phyloP scores from a whole-genome alignment of 1,140 invertebrate species.

The Drosophila asahinai region DNA sequence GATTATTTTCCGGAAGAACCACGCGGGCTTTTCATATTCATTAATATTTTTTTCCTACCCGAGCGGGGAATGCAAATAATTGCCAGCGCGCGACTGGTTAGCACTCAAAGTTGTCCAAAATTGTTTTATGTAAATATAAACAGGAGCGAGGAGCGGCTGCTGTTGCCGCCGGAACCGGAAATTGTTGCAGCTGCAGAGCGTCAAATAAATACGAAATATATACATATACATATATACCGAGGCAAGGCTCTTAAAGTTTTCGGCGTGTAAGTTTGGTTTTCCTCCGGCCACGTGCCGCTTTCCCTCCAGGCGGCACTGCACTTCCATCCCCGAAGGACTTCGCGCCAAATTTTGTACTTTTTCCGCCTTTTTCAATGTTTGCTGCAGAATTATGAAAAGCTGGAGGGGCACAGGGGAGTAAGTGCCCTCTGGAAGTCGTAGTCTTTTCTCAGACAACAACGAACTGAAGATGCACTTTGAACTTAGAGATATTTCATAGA shows the following conservation, averaged over 20 bases:
- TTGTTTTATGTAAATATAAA: slow-evolving; percentile 83
- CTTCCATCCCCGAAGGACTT: slow-evolving; percentile 26
- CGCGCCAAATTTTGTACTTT: slow-evolving; percentile 52
- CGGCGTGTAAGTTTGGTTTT: slow-evolving; percentile 58
- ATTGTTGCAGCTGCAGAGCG: slow-evolving; percentile 78
- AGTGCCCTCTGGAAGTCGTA: slow-evolving; percentile 3
- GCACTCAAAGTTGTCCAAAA: slow-evolving; percentile 74
- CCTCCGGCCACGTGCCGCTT: slow-evolving; percentile 37
- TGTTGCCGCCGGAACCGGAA: slow-evolving; percentile 66
- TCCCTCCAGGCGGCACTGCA: slow-evolving; percentile 8
- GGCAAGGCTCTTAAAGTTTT: slow-evolving; percentile 59
- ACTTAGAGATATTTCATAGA: neutral
- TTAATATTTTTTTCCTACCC: slow-evolving; percentile 48
- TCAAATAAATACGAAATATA: slow-evolving; percentile 65
- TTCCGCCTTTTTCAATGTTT: slow-evolving; percentile 25
- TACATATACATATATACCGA: slow-evolving; percentile 4
- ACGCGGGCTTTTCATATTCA: slow-evolving; percentile 41
- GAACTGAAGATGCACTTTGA: slow-evolving; percentile 39
- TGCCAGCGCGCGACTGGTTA: slow-evolving; percentile 49
- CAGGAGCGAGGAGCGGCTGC: slow-evolving; percentile 51
- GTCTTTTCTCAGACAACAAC: slow-evolving; percentile 7
- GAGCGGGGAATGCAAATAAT: slow-evolving; percentile 74
- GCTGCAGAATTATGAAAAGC: slow-evolving; percentile 58
- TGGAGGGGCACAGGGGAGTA: slow-evolving; percentile 30
- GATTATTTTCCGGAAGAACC: slow-evolving; percentile 36